Base-by-base conservation (phyloP, 2,113 vertebrate genomes). In the Leucoraja erinaceus region DNA sequence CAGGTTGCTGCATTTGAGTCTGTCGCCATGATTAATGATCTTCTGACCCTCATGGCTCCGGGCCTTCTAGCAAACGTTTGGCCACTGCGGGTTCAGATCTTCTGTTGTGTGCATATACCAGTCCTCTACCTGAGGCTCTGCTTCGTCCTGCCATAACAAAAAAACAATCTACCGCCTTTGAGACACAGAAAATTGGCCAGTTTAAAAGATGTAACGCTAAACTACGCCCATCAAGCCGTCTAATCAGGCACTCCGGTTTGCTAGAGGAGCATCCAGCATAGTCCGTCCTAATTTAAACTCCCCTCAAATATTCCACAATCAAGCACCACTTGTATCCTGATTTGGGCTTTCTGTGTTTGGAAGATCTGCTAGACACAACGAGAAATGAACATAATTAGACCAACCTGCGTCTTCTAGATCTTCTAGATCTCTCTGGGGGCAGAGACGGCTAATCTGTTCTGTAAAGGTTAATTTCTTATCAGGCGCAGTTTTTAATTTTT, bases 361-460 rank as follows among this genome's bases (percentile, higher is more conserved):
- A 88, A 88, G 83, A 88, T 88, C 83, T 88, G 83, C 83, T 88
- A 88, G 83, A 88, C 59, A 88, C 83, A 88, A 88, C 83, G 83
- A 88, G 83, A 88, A 88, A 88, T 88, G 83, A 88, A 88, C 83
- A 63, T 88, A 88, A 88, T 88, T 88, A 88, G 83, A 88, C 83
- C 83, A 88, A 88, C 83, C 83, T 88, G 83, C 83, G 83, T 88
- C 83, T 88, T 88, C 83, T 88, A 88, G 83, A 88, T 88, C 83
- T 88, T 88, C 83, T 88, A 88, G 83, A 88, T 88, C 83, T 88
- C 83, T 88, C 83, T 88, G 83, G 59, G 83, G 83, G 83, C 83
- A 88, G 83, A 88, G 83, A 88, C 83, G 83, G 83, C 83, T 88
- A 88, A 88, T 88, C 83, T 88, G 83, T 88, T 88, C 83, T 88